A percentile compares a stretch with the other conserved stretches of the same genome.
These are phyloP conservation scores for Pteromalus puparum DNA, from an alignment of 1,140 invertebrate species.

Conservation along the genomic window DNA sequence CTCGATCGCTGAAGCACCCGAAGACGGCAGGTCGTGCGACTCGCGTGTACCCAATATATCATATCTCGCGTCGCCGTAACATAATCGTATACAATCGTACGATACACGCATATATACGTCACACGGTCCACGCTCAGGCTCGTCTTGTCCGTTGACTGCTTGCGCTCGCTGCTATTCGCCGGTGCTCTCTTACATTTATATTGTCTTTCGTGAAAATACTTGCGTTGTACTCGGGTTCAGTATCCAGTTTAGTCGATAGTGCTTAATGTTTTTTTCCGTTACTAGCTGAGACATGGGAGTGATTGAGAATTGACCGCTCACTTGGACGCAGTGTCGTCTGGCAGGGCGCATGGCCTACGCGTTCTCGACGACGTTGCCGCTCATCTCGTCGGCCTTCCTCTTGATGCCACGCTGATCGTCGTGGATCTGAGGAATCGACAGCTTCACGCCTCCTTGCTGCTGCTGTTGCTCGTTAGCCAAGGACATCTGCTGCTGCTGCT, in stretches of 20 bases:
- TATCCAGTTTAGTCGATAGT: not conserved
- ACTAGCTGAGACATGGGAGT: constrained; percentile 72
- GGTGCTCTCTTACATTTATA: constrained; percentile 22
- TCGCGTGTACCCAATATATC: constrained; percentile 9
- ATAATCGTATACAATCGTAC: not conserved
- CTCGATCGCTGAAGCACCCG: constrained; percentile 19
- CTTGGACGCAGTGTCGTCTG: constrained; percentile 66
- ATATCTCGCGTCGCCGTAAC: not conserved
- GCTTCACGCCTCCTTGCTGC: constrained; percentile 58
- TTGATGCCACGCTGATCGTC: constrained; percentile 69
- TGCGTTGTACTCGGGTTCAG: constrained; percentile 31
- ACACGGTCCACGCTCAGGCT: not conserved
- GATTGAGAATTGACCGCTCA: constrained; percentile 69
- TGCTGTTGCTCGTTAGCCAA: constrained; percentile 64
- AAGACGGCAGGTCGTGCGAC: not conserved
- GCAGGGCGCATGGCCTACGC: constrained; percentile 57
- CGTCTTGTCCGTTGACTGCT: constrained; percentile 20
- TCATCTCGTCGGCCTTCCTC: constrained; percentile 71
- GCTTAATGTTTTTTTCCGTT: constrained; percentile 33
- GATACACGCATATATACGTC: not conserved
- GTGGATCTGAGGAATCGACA: constrained; percentile 58
- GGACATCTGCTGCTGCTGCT: constrained; percentile 55
- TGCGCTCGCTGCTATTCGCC: not conserved
- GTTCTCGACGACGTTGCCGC: constrained; percentile 64
- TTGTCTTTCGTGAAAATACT: constrained; percentile 51